Base-by-base conservation (phyloP, 2,888 invertebrate species). In the Euphydryas editha region DNA sequence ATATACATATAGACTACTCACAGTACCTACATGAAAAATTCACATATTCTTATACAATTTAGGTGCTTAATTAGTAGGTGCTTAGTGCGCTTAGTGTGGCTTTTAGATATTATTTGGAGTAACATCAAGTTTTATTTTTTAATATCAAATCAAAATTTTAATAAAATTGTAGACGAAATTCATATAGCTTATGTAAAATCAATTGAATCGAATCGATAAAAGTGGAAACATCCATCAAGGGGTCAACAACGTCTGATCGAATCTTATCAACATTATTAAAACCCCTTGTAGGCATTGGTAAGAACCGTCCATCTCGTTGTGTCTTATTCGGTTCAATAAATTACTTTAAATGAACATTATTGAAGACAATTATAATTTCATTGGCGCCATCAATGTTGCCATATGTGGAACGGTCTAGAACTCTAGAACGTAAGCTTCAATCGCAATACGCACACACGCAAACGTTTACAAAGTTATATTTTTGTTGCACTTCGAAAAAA, bases 341-440 rank as follows among this genome's bases (percentile, higher is more conserved):
- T 59, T 54, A 30, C 47, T 62, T 65, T 68, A 68, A 68, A 59
- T 65, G 65, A 47, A 59, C 59, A 59, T 64, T 55, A 68, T 70
- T 70, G 70, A 62, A 61, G 67, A 67, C 70, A 70, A 68, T 67
- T 67, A 65, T 59, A 67, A 62, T 54, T 42, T 68, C 65, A 62
- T 56, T 65, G 47, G 62, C 65, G 62, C 46, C 54, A 54, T 17
- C n/a, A 24, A 1, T 42, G 65, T 68, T 56, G 55, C 62, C 59
- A 68, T 20, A 58, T 37, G 44, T 21, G 37, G 60, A 54, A 65
- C 54, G 24, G 58, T 64, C 51, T 57, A 44, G 44, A 63, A 36
- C 11, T 2, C 15, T 17, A n/a, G 4, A 30, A 30, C 2, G 30
- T 8, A 15, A 49, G 3, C 11, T 2, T 13, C 21, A 21, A 30